Evolutionary conservation across 2,888 invertebrate genomes (phyloP).

Genomic region (Callimorpha dominula): DNA sequence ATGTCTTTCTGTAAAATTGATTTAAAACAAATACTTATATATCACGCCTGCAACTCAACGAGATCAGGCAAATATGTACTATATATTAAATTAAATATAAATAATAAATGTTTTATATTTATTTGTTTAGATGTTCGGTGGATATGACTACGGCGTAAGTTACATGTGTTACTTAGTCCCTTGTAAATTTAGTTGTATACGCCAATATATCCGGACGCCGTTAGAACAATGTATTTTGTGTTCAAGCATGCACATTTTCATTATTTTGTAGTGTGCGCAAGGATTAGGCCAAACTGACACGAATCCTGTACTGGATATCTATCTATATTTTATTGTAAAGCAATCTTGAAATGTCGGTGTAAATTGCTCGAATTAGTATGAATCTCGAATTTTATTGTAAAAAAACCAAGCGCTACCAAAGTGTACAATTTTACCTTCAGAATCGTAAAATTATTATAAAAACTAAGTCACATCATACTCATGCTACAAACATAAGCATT

Average conservation of each 20-base stretch:
- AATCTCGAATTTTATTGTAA: too few relatives aligned
- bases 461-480: neutral
- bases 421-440: neutral
- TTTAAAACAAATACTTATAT: neutral
- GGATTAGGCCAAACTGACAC: neutral
- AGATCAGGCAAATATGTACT: neutral
- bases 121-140: constrained; percentile 86
- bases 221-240: constrained; percentile 44
- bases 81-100: constrained; percentile 14
- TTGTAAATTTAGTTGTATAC: constrained; percentile 57
- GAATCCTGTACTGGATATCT: neutral
- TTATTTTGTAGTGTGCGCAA: constrained; percentile 45
- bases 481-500: neutral
- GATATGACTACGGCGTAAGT: constrained; percentile 87
- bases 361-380: too few relatives aligned
- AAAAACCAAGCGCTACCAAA: too few relatives aligned
- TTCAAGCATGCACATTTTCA: constrained; percentile 53
- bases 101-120: constrained; percentile 59
- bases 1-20: too few relatives aligned
- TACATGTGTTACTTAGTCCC: constrained; percentile 60
- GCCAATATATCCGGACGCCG: constrained; percentile 54
- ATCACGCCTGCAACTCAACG: neutral
- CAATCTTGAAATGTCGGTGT: too few relatives aligned
- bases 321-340: neutral
- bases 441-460: neutral